A percentile compares a stretch with the other conserved stretches of the same genome.
Conservation (phyloP, 2,113 vertebrate species). For the Mionectes macconnelli region DNA sequence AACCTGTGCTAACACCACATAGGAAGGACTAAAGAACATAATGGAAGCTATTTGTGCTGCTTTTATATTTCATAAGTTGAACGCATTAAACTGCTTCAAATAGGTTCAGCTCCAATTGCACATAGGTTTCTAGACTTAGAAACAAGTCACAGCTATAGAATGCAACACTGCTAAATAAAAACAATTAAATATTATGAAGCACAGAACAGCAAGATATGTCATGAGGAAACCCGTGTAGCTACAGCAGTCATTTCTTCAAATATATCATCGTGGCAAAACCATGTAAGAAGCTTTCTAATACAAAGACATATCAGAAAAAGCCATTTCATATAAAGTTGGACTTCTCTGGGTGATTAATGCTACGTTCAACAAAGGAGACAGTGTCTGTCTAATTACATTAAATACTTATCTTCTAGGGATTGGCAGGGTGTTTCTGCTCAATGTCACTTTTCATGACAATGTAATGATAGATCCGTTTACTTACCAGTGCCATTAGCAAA, state of each 20-base stretch:
- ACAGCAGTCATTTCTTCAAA: slow-evolving; percentile 16
- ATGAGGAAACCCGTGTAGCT: not conserved
- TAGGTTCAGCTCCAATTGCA: not conserved
- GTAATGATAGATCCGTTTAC: slow-evolving; percentile 78
- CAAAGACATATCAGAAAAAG: slow-evolving; percentile 67
- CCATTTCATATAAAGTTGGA: slow-evolving; percentile 64
- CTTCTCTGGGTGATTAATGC: slow-evolving; percentile 74
- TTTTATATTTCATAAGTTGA: not conserved
- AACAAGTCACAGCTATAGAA: not conserved
- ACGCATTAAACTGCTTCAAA: not conserved
- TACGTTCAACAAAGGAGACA: slow-evolving; percentile 70
- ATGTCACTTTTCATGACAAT: slow-evolving; percentile 77
- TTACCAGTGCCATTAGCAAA: slow-evolving; percentile 78
- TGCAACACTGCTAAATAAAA: not conserved
- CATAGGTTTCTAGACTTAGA: not conserved
- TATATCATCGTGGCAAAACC: slow-evolving; percentile 36
- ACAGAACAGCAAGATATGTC: slow-evolving; percentile 18
- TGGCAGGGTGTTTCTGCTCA: slow-evolving; percentile 76
- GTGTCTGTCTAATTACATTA: slow-evolving; percentile 75
- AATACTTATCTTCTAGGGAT: slow-evolving; percentile 76
- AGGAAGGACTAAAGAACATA: not conserved
- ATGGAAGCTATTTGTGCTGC: slow-evolving; percentile 1
- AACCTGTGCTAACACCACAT: not conserved
- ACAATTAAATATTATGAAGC: not conserved
- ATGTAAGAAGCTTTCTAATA: slow-evolving; percentile 36